Percentiles rank a stretch among this genome's conserved stretches.
phyloP scores from a whole-genome alignment of 2,888 invertebrate species.

The Apeira syringaria region DNA sequence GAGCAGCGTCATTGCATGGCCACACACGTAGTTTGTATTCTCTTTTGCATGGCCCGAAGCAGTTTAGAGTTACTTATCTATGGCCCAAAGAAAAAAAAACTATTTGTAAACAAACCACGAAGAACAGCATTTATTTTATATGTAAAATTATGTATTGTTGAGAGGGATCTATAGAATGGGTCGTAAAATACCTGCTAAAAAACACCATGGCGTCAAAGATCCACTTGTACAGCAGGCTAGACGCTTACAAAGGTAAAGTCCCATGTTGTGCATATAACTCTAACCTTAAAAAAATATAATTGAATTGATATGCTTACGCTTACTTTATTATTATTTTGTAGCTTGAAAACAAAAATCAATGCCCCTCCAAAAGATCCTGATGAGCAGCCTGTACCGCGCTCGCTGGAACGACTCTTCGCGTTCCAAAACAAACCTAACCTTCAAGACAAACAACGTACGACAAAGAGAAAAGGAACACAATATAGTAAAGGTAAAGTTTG shows the following conservation, averaged over 20 bases:
- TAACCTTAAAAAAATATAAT: background rate
- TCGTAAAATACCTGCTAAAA: slow-evolving; percentile 92
- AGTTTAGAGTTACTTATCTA: too few relatives aligned
- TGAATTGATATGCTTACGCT: background rate
- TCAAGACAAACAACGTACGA: slow-evolving; percentile 18
- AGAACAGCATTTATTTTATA: too few relatives aligned
- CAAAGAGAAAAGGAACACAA: slow-evolving; percentile 13
- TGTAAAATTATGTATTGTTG: too few relatives aligned
- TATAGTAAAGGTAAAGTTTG: slow-evolving; percentile 17
- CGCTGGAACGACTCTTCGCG: slow-evolving; percentile 85
- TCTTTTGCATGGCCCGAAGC: too few relatives aligned
- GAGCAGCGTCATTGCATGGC: too few relatives aligned
- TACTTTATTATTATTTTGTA: slow-evolving; percentile 49
- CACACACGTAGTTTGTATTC: too few relatives aligned
- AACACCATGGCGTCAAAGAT: slow-evolving; percentile 91
- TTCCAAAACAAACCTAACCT: slow-evolving; percentile 44
- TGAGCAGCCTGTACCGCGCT: slow-evolving; percentile 89
- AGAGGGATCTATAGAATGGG: too few relatives aligned
- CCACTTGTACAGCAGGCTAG: slow-evolving; percentile 87
- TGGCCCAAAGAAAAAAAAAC: too few relatives aligned
- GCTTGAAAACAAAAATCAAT: slow-evolving; percentile 89
- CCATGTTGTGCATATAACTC: background rate
- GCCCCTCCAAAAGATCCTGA: slow-evolving; percentile 88
- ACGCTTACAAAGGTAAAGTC: slow-evolving; percentile 84
- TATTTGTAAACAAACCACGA: background rate